Base-by-base conservation (phyloP, 2,888 invertebrate species). In the Agonopterix heracliana region DNA sequence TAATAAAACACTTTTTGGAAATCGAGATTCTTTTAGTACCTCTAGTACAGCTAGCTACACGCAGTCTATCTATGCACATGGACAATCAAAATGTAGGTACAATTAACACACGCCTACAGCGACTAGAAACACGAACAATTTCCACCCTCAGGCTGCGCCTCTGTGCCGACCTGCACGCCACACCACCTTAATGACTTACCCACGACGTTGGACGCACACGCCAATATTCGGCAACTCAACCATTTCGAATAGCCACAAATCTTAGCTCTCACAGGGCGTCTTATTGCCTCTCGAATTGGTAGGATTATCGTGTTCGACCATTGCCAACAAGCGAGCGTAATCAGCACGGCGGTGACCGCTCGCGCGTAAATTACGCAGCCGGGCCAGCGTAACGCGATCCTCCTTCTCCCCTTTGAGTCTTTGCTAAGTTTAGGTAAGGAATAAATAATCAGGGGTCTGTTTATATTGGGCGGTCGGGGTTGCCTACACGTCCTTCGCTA, bases 291-390 rank as follows among this genome's bases (percentile, higher is more conserved):
- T 68, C 67, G 66, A 68, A 61, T 63, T 62, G 66, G 73, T 60
- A 59, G 74, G 78, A 79, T 81, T 81, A 79, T 74, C 78, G 73
- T 69, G 64, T 70, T 66, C 74, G 72, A 66, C 74, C 78, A 76
- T 73, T 69, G 76, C 75, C 79, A 78, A 75, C 75, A 71, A 75
- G 74, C 75, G 77, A 73, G 72, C 73, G 81, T 83, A 84, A 84
- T 83, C 83, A 83, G 81, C 78, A 74, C 66, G 71, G 80, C 77
- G 79, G 81, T 80, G 82, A 78, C 84, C 83, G 81, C 75, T 82
- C 85, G 80, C 85, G 85, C 84, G 83, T 84, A 83, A 83, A 84
- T 83, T 82, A 82, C 82, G 74, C 68, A 69, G 66, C 63, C 58
- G 55, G 63, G 45, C 81, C 72, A 68, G 36, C 58, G 44, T 61